phyloP scores from a whole-genome alignment of 2,797 vertebrate genomes.

The Fringilla coelebs region DNA sequence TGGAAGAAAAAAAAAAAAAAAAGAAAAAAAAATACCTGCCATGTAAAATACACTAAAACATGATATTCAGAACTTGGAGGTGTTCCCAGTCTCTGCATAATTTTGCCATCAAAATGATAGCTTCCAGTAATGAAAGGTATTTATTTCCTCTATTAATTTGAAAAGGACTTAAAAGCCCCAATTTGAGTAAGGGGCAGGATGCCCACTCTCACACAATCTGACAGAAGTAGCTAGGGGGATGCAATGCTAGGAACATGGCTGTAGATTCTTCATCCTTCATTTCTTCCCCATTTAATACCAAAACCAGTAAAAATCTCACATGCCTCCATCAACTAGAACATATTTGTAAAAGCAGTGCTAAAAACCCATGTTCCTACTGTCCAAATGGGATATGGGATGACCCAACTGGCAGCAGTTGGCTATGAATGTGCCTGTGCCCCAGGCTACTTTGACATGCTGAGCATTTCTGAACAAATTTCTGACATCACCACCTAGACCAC shows the following conservation, averaged over 20 bases:
- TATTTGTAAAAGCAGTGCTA: background rate
- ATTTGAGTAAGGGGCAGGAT: background rate
- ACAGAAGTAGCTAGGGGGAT: background rate
- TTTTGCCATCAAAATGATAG: background rate
- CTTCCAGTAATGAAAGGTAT: background rate
- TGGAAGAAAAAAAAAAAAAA: background rate
- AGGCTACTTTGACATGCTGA: background rate
- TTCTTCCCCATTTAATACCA: background rate
- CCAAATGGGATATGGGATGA: background rate
- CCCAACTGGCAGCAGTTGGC: background rate
- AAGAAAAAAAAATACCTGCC: background rate
- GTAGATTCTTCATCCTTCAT: background rate
- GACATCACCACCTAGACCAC: background rate
- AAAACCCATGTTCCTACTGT: fast-evolving
- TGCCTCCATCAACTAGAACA: background rate
- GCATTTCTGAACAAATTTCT: background rate
- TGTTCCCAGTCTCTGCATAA: background rate
- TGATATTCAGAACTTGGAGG: slow-evolving; percentile 9
- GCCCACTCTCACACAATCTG: fast-evolving
- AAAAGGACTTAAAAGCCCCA: background rate
- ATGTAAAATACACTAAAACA: background rate
- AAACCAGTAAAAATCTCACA: background rate
- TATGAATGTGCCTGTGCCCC: background rate
- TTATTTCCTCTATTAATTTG: background rate
- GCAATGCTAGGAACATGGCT: background rate